Conservation (phyloP, 2,113 vertebrate species). For the Thalassoma bifasciatum region DNA sequence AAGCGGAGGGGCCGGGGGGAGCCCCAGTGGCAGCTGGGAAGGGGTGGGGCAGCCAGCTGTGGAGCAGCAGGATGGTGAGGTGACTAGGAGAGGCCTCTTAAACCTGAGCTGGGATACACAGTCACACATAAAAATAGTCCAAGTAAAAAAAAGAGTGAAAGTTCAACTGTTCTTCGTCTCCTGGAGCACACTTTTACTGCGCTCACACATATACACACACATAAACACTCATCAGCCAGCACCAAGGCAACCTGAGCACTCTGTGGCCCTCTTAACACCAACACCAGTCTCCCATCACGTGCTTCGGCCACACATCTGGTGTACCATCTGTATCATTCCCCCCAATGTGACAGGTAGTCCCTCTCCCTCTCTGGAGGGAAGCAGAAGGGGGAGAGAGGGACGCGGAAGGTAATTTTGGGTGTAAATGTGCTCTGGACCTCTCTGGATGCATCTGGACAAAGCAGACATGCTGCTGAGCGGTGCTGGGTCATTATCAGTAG, state of each 20-base stretch:
- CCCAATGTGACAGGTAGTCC: slow-evolving; percentile 81
- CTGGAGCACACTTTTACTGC: slow-evolving; percentile 19
- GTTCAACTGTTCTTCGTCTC: slow-evolving; percentile 16
- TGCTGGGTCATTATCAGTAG: slow-evolving; percentile 68
- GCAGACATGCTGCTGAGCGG: slow-evolving; percentile 66
- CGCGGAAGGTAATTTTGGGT: slow-evolving; percentile 78
- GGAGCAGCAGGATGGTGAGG: slow-evolving; percentile 83
- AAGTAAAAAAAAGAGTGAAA: slow-evolving; percentile 13
- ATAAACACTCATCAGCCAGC: slow-evolving; percentile 39
- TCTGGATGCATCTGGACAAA: slow-evolving; percentile 80
- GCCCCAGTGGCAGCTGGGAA: slow-evolving; percentile 85
- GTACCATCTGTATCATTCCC: slow-evolving; percentile 81
- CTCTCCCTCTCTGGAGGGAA: slow-evolving; percentile 75
- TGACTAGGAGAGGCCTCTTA: slow-evolving; percentile 74
- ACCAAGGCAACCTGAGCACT: slow-evolving; percentile 40
- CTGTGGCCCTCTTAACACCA: slow-evolving; percentile 68
- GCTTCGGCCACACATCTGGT: slow-evolving; percentile 83
- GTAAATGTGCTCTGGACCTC: slow-evolving; percentile 80
- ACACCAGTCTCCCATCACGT: slow-evolving; percentile 69
- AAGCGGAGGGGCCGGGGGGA: slow-evolving; percentile 79
- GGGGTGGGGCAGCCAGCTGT: slow-evolving; percentile 84
- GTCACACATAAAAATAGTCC: slow-evolving; percentile 25
- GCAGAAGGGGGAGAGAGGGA: slow-evolving; percentile 59
- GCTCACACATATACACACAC: slow-evolving; percentile 11
- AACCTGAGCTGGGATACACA: slow-evolving; percentile 62